Evolutionary conservation across 2,113 vertebrate species (phyloP).

Genomic region (Hemiprocne comata): DNA sequence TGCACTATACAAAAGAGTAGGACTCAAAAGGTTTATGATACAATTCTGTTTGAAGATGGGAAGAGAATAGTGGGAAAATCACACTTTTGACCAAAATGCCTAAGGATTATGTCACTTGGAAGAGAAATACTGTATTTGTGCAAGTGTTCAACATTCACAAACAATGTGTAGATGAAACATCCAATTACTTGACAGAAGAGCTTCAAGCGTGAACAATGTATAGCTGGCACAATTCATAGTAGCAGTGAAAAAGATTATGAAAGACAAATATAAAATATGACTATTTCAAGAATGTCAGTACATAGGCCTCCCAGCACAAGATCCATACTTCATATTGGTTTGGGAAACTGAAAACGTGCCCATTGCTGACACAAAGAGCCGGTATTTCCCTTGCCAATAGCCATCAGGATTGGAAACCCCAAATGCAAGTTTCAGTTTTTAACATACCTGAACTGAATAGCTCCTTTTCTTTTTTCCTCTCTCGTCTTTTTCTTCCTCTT

Average conservation of each 20-base stretch:
- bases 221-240: not conserved
- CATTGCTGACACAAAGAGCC: not conserved
- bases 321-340: not conserved
- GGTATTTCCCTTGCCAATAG: not conserved
- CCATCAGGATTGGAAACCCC: not conserved
- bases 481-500: not conserved
- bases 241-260: not conserved
- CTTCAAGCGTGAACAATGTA: not conserved
- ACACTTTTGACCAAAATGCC: not conserved
- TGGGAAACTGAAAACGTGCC: not conserved
- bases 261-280: not conserved
- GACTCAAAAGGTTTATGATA: not conserved
- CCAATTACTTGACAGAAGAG: not conserved
- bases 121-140: not conserved
- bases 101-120: not conserved
- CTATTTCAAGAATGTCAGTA: not conserved
- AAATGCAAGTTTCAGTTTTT: not conserved
- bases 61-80: not conserved
- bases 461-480: not conserved
- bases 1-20: not conserved
- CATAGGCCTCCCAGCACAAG: not conserved
- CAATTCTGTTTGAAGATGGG: not conserved
- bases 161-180: not conserved
- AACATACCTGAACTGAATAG: not conserved
- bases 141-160: not conserved